Conservation (phyloP, 30 jellyfish, hydroid and myxozoan genomes). For the Sanderia malayensis region DNA sequence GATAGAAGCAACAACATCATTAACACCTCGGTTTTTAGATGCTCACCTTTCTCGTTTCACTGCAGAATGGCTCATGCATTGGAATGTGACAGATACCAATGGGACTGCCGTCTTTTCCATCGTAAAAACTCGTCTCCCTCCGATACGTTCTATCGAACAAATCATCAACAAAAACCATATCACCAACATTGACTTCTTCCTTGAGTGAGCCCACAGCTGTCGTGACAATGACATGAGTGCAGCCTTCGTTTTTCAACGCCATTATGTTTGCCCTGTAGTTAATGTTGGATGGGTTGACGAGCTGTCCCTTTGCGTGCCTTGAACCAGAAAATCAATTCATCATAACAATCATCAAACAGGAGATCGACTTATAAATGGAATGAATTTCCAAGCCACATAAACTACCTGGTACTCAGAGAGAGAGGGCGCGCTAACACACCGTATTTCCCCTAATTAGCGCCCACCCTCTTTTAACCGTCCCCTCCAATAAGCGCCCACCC, state of each 20-base stretch:
- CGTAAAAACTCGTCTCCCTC: slow-evolving; percentile 83
- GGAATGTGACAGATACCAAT: slow-evolving; percentile 89
- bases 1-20: too few species aligned
- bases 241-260: slow-evolving; percentile 89
- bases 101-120: slow-evolving; percentile 77
- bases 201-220: slow-evolving; percentile 97
- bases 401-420: too few species aligned
- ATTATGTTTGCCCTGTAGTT: slow-evolving; percentile 95
- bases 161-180: slow-evolving; percentile 85
- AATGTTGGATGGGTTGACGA: slow-evolving; percentile 80
- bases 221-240: slow-evolving; percentile 94
- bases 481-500: too few species aligned
- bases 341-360: too few species aligned
- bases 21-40: too few species aligned
- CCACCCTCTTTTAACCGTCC: too few species aligned
- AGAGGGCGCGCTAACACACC: too few species aligned
- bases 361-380: too few species aligned
- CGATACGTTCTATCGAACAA: slow-evolving; percentile 78
- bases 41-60: slow-evolving; percentile 68
- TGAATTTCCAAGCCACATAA: too few species aligned
- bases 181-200: slow-evolving; percentile 77
- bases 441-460: too few species aligned
- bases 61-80: slow-evolving; percentile 94
- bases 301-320: slow-evolving; percentile 85
- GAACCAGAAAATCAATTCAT: neutral